Evolutionary conservation across 1,140 invertebrate genomes (phyloP), one percentile per base, ranked within the genome.

Genomic region (Tigriopus japonicus): DNA sequence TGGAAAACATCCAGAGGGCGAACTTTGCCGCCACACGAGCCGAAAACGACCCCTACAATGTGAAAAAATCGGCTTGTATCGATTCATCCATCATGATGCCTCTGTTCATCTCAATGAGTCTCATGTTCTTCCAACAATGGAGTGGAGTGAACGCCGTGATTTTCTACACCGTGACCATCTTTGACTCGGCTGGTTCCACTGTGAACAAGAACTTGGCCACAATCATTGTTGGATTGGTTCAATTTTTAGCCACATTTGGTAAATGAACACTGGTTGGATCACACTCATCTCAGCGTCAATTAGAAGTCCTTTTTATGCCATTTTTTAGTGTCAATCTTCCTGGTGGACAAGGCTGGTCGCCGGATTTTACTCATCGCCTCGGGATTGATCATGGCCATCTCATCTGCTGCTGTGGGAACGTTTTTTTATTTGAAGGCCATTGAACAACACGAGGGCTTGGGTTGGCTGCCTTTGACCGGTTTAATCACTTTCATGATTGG

Each of bases 171-270:
- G 76, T 77, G 0, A 66, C 71, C 0, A 89, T 93, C 60, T 89
- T 92, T 65, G 63, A 75, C 13, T 70, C 74, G 42, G 76, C 76
- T 15, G 85, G 84, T 10, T 69, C 65, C 63, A 41, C 60, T 64
- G 60, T 59, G 52, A 62, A 63, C 61, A 23, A 62, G 52, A 51
- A 64, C 58, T 64, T 59, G 63, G 40, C 56, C 28, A 51, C 59
- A 1, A 79, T 84, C 14, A 71, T 83, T 28, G 76, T 89, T 1
- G 85, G 83, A 60, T 68, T 76, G 10, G 73, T 85, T 9, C 82
- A 84, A 66, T 69, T 86, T 1, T 65, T 77, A 0, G 78, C 77
- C 64, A 83, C 82, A 1, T 56, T 77, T 45, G 35, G 13, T 56
- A 43, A 43, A 1, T 28, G 15, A 55, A 13, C 42, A n/a, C n/a